Percentiles rank a stretch among this genome's conserved stretches.
These are phyloP conservation scores for Rhadina sibilatrix DNA, from an alignment of 2,113 vertebrate genomes.

Conservation along the genomic window DNA sequence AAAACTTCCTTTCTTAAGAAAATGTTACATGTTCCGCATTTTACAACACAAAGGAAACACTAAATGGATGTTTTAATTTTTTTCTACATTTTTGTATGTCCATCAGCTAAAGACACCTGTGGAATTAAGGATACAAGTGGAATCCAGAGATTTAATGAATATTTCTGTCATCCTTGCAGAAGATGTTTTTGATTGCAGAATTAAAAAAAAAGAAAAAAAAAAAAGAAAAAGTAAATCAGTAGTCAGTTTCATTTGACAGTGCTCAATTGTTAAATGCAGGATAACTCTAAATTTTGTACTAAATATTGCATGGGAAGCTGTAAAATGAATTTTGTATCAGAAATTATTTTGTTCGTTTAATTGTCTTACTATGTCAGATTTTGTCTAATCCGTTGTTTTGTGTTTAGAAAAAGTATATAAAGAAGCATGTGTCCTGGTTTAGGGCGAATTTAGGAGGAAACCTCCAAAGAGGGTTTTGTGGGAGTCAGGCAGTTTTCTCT, in stretches of 20 bases:
- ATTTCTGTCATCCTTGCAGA: neutral
- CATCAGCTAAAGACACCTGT: fast-evolving
- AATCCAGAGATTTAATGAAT: neutral
- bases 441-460: too few relatives aligned
- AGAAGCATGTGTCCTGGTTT: neutral
- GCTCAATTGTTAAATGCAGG: neutral
- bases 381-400: neutral
- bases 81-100: neutral
- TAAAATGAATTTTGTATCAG: neutral
- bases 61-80: neutral
- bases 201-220: neutral
- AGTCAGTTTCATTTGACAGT: neutral
- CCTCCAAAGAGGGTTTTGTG: too few relatives aligned
- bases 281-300: neutral
- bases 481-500: too few relatives aligned
- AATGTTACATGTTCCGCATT: neutral
- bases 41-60: neutral
- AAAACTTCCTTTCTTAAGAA: neutral
- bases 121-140: neutral
- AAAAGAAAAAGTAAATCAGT: neutral
- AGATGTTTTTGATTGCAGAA: neutral
- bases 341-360: neutral
- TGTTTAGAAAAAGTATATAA: neutral
- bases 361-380: neutral
- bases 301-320: neutral